phyloP scores from a whole-genome alignment of 1,140 invertebrate species.

The Brachionus manjavacas region DNA sequence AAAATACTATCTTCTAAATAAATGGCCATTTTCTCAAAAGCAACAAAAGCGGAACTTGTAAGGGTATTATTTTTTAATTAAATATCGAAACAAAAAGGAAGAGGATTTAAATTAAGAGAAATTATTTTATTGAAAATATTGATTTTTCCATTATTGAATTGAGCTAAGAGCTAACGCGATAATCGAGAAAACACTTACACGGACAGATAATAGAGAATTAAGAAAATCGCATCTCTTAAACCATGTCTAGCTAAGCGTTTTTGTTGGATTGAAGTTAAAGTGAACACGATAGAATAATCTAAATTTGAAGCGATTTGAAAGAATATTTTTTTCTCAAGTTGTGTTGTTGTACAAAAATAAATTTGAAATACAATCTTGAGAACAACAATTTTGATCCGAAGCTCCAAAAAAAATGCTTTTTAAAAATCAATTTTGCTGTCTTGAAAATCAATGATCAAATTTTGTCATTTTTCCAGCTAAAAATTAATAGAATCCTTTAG shows the following conservation, averaged over 20 bases:
- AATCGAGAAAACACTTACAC: neutral
- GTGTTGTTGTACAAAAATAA: neutral
- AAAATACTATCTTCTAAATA: neutral
- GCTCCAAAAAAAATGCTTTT: neutral
- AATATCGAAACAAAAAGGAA: neutral
- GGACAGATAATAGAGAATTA: neutral
- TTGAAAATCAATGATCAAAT: neutral
- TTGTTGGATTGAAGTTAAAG: neutral
- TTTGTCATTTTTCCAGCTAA: neutral
- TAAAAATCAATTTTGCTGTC: neutral
- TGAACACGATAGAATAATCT: neutral
- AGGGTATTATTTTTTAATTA: neutral
- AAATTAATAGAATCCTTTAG: neutral
- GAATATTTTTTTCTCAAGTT: neutral
- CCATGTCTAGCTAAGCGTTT: neutral
- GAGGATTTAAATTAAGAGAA: neutral
- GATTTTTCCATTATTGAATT: neutral
- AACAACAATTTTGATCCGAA: neutral
- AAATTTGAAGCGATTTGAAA: neutral
- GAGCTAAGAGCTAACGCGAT: neutral
- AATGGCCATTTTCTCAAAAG: neutral
- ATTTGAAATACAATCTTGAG: neutral
- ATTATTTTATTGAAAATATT: conserved; percentile 3
- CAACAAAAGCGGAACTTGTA: neutral
- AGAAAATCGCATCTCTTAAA: neutral